Percentiles rank a stretch among this genome's conserved stretches.
phyloP scores from a whole-genome alignment of 2,888 invertebrate species.

The Busseola fusca region DNA sequence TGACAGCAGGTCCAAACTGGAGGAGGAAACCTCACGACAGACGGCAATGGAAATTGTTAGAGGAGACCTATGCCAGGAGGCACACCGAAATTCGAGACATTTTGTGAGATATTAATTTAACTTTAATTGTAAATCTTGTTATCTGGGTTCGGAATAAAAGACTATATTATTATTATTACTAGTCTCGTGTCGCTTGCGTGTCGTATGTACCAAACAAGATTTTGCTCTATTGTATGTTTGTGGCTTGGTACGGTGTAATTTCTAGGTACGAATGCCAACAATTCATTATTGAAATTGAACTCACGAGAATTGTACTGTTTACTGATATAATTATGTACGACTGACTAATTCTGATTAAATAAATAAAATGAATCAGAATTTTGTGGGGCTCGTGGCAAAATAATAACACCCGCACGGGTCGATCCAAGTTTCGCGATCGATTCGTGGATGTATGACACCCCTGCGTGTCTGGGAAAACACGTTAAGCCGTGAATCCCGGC shows the following conservation, averaged over 20 bases:
- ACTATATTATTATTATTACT: too few relatives aligned
- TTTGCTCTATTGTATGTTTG: neutral
- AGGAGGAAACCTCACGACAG: too few relatives aligned
- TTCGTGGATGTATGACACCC: neutral
- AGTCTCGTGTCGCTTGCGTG: neutral
- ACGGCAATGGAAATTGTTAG: too few relatives aligned
- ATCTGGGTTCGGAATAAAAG: too few relatives aligned
- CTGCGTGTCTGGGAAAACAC: neutral
- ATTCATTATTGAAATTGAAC: neutral
- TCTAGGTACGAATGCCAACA: neutral
- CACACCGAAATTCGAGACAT: too few relatives aligned
- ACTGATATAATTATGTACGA: neutral
- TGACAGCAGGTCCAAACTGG: too few relatives aligned
- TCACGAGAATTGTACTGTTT: neutral
- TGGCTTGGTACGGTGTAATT: neutral
- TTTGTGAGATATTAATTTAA: too few relatives aligned
- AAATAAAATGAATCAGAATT: neutral
- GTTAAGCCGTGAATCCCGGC: neutral
- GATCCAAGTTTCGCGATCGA: neutral
- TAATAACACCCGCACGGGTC: neutral
- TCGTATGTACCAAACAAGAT: neutral
- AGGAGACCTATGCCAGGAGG: too few relatives aligned
- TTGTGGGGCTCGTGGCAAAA: neutral
- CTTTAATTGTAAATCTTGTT: too few relatives aligned
- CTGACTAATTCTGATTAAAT: neutral